phyloP scores from a whole-genome alignment of 2,888 invertebrate species.

The Enoplolaimus lenunculus region DNA sequence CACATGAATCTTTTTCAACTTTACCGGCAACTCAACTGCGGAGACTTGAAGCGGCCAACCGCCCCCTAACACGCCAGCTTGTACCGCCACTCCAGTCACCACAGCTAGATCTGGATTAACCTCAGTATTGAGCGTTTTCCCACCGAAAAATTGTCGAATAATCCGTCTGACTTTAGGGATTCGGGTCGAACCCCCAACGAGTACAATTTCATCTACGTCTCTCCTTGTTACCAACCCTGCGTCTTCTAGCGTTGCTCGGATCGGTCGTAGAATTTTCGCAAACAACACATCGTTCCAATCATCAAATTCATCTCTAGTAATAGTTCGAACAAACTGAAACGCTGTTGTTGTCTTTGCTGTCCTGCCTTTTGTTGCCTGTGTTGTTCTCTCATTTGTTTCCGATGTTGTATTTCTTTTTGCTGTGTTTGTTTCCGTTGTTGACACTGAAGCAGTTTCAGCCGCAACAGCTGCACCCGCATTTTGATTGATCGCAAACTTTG shows the following conservation, averaged over 20 bases:
- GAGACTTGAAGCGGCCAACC: slow-evolving; percentile 47
- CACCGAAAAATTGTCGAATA: slow-evolving; percentile 43
- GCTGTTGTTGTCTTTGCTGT: no score
- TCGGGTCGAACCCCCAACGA: slow-evolving; percentile 47
- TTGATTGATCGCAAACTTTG: no score
- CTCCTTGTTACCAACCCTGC: slow-evolving; percentile 34
- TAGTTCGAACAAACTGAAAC: slow-evolving; percentile 4
- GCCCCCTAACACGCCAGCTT: slow-evolving; percentile 47
- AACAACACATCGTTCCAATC: slow-evolving; percentile 44
- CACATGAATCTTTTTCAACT: slow-evolving; percentile 25
- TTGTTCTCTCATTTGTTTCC: no score
- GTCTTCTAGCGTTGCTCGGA: slow-evolving; percentile 42
- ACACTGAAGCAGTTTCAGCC: background rate
- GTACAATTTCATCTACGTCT: slow-evolving; percentile 46
- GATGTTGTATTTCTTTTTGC: no score
- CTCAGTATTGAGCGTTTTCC: slow-evolving; percentile 39
- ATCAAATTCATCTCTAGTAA: slow-evolving; percentile 44
- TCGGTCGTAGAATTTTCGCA: slow-evolving; percentile 43
- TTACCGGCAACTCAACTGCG: slow-evolving; percentile 37
- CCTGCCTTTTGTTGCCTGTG: no score
- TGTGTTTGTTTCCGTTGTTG: no score
- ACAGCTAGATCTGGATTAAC: slow-evolving; percentile 48
- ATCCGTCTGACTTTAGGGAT: slow-evolving; percentile 45
- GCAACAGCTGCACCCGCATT: background rate
- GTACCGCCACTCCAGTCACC: slow-evolving; percentile 46